phyloP scores from a whole-genome alignment of 37 sponge, comb jelly and placozoan genomes.

The Beroe ovata region DNA sequence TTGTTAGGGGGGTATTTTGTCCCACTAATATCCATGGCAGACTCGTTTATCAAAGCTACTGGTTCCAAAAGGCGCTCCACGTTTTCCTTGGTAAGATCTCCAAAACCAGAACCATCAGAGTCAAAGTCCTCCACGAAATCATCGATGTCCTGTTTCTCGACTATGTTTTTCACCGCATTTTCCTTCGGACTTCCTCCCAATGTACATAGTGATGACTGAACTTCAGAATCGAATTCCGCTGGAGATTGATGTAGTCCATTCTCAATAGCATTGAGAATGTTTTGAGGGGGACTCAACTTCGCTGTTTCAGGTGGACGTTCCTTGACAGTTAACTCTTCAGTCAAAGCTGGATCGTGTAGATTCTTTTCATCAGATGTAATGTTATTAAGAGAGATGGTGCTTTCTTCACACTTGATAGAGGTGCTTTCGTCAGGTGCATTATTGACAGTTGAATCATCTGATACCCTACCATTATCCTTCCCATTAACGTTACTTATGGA shows the following conservation, averaged over 20 bases:
- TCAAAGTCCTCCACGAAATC: slow-evolving; percentile 41
- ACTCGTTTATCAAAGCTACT: no score
- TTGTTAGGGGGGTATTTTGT: not conserved
- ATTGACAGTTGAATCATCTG: not conserved
- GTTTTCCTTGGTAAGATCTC: slow-evolving; percentile 41
- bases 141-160: not conserved
- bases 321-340: no score
- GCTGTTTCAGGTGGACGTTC: not conserved
- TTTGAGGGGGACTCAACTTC: not conserved
- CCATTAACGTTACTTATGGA: not conserved
- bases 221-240: not conserved
- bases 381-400: not conserved
- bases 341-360: not conserved
- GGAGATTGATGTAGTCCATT: not conserved
- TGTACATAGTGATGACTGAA: not conserved
- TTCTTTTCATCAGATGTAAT: not conserved
- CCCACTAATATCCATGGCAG: not conserved
- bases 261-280: not conserved
- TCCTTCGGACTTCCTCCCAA: not conserved
- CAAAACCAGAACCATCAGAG: slow-evolving; percentile 9
- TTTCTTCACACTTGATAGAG: not conserved
- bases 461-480: not conserved
- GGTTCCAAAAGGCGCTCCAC: slow-evolving; percentile 31
- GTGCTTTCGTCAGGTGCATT: not conserved
- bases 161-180: not conserved